These are phyloP conservation scores for Merops nubicus DNA, from an alignment of 2,113 vertebrate genomes.

Conservation along the genomic window DNA sequence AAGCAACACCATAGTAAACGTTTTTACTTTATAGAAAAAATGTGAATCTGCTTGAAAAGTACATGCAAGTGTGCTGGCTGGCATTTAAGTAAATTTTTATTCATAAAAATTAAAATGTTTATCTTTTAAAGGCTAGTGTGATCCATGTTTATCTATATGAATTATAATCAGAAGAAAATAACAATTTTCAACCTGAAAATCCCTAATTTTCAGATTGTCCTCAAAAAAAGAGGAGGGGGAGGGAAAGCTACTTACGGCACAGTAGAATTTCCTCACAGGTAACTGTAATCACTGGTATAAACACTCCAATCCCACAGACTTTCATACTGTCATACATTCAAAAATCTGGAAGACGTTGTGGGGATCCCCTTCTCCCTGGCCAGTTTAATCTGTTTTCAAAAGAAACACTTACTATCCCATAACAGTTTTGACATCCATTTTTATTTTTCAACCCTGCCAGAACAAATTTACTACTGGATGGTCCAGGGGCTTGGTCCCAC, in stretches of 20 bases:
- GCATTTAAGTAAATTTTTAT: slow-evolving; percentile 10
- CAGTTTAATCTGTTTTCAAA: slow-evolving; percentile 1
- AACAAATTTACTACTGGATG: neutral
- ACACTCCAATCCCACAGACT: neutral
- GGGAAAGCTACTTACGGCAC: slow-evolving; percentile 21
- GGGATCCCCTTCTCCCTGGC: slow-evolving; percentile 23
- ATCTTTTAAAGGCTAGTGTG: neutral
- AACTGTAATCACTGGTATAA: slow-evolving; percentile 23
- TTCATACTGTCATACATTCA: neutral
- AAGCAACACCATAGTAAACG: neutral
- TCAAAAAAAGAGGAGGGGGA: neutral
- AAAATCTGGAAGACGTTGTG: neutral
- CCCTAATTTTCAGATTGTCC: neutral
- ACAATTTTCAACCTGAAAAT: neutral
- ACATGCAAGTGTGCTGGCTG: slow-evolving; percentile 17
- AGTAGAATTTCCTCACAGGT: neutral
- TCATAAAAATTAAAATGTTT: slow-evolving; percentile 17
- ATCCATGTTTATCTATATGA: neutral
- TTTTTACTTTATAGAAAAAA: slow-evolving; percentile 26
- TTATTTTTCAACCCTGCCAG: slow-evolving; percentile 50
- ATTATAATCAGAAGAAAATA: slow-evolving; percentile 15
- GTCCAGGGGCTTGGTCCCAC: slow-evolving; percentile 61
- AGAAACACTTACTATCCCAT: slow-evolving; percentile 10
- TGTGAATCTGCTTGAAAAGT: slow-evolving; percentile 34
- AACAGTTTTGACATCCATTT: slow-evolving; percentile 3